phyloP scores from a whole-genome alignment of 2,797 vertebrate species.

The Orestias chungarensis region DNA sequence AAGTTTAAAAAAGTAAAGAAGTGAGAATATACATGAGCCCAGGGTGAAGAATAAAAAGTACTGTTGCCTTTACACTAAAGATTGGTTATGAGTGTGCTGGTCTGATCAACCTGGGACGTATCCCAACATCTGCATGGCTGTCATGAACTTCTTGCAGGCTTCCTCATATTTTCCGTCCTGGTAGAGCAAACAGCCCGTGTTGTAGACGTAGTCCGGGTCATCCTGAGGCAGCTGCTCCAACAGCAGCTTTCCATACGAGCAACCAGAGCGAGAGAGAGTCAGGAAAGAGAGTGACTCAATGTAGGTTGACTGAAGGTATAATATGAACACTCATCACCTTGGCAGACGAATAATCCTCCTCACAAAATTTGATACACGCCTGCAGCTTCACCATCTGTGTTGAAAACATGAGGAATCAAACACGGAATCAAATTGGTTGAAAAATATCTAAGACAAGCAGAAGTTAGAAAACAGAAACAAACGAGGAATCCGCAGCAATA shows the following conservation, averaged over 20 bases:
- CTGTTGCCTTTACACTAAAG: too few species aligned
- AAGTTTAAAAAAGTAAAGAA: too few species aligned
- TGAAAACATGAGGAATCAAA: conserved; percentile 10
- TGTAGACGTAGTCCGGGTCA: conserved; percentile 86
- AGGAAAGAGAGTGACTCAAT: neutral
- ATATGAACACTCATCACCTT: conserved; percentile 72
- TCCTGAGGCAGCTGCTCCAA: conserved; percentile 89
- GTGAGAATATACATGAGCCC: too few species aligned
- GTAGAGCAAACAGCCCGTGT: conserved; percentile 91
- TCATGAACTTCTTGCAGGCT: conserved; percentile 86
- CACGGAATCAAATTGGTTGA: neutral
- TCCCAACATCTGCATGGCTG: conserved; percentile 88
- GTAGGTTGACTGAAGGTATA: neutral
- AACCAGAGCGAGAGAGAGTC: neutral
- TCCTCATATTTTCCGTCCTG: conserved; percentile 90
- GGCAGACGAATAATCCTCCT: conserved; percentile 88
- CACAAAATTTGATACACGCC: conserved; percentile 90
- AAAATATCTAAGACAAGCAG: neutral
- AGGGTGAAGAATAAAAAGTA: neutral
- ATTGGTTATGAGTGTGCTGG: too few species aligned
- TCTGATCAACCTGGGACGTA: conserved; percentile 84
- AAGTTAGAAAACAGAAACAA: neutral
- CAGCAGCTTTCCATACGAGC: conserved; percentile 75
- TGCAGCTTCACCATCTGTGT: conserved; percentile 86
- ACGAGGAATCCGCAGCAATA: too few species aligned